phyloP scores from a whole-genome alignment of 2,797 vertebrate genomes.

The Protonibea diacanthus region DNA sequence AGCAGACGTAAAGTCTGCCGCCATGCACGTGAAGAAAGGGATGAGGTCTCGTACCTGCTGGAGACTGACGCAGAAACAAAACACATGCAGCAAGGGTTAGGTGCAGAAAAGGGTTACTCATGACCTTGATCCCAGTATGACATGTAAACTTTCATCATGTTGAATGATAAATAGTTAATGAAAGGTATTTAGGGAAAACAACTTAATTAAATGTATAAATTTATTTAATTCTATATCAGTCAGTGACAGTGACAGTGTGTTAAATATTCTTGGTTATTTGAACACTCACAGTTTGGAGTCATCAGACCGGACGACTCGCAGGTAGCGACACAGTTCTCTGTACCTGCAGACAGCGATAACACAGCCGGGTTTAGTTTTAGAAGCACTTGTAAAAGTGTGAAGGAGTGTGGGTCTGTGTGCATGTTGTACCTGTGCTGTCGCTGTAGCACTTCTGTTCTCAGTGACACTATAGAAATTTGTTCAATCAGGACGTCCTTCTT shows the following conservation, averaged over 20 bases:
- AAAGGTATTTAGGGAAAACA: background rate
- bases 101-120: no score
- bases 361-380: background rate
- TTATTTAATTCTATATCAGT: no score
- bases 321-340: conserved; percentile 78
- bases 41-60: conserved; percentile 63
- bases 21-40: conserved; percentile 74
- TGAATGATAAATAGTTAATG: background rate
- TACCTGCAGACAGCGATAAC: conserved; percentile 64
- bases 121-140: background rate
- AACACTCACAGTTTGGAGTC: conserved; percentile 53
- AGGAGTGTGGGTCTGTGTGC: background rate
- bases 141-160: background rate
- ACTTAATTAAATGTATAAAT: no score
- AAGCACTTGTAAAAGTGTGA: no score
- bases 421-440: conserved; percentile 61
- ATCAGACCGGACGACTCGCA: conserved; percentile 68
- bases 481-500: conserved; percentile 83
- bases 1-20: conserved; percentile 61
- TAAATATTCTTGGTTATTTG: background rate
- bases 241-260: no score
- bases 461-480: conserved; percentile 73
- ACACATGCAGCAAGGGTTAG: background rate
- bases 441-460: conserved; percentile 80
- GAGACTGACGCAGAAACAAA: conserved; percentile 33